phyloP scores from a whole-genome alignment of 2,888 invertebrate genomes.

The Melanostoma mellinum region DNA sequence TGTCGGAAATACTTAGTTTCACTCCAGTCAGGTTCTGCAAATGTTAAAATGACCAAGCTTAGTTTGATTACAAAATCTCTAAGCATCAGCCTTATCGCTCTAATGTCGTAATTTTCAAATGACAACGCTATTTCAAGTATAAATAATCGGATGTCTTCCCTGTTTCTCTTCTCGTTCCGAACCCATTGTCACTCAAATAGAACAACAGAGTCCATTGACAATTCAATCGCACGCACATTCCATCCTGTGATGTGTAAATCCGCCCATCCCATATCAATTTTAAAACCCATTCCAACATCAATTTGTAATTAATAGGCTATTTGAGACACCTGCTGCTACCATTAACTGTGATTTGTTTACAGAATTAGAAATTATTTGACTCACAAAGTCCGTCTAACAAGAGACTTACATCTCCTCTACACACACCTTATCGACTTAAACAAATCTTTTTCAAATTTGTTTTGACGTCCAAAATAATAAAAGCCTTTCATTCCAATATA shows the following conservation, averaged over 20 bases:
- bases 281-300: slow-evolving; percentile 13
- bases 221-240: too few relatives aligned
- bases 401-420: not conserved
- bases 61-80: too few relatives aligned
- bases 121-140: too few relatives aligned
- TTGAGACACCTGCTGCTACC: slow-evolving; percentile 55
- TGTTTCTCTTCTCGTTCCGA: too few relatives aligned
- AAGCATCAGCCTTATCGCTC: too few relatives aligned
- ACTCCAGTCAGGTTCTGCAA: too few relatives aligned
- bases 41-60: too few relatives aligned
- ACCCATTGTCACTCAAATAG: too few relatives aligned
- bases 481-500: not conserved
- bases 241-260: not conserved
- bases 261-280: slow-evolving; percentile 1
- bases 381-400: slow-evolving; percentile 3
- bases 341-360: slow-evolving; percentile 48
- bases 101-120: too few relatives aligned
- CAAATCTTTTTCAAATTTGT: slow-evolving; percentile 11
- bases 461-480: slow-evolving; percentile 9
- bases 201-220: too few relatives aligned
- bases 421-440: not conserved
- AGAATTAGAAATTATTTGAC: slow-evolving; percentile 34
- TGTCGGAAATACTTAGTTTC: too few relatives aligned
- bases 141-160: too few relatives aligned
- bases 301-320: slow-evolving; percentile 37